phyloP scores from a whole-genome alignment of 2,797 vertebrate species.

The Simalia tracyae region DNA sequence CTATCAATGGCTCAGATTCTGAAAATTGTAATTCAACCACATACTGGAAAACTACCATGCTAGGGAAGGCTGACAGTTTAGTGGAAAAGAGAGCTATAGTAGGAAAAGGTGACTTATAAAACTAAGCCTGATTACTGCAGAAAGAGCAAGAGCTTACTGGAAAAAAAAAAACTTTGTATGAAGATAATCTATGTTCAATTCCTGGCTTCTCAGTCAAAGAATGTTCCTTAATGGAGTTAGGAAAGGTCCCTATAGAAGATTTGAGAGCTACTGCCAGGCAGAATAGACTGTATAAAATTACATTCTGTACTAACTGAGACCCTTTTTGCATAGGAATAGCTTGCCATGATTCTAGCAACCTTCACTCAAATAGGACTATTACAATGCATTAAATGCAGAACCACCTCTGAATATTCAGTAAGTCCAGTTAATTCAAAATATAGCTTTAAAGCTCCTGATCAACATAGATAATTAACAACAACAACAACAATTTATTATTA shows the following conservation, averaged over 20 bases:
- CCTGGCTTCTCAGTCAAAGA: background rate
- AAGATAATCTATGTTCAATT: background rate
- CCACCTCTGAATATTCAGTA: background rate
- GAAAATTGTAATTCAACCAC: too few species aligned
- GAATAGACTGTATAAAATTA: background rate
- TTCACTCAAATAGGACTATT: background rate
- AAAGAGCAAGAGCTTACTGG: background rate
- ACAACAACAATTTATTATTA: too few species aligned
- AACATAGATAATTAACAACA: too few species aligned
- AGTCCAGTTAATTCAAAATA: background rate
- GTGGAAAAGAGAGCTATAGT: background rate
- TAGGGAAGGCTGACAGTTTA: background rate
- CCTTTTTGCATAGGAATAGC: background rate
- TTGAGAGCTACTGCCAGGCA: background rate
- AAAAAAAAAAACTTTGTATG: background rate
- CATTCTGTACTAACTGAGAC: background rate
- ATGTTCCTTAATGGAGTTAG: background rate
- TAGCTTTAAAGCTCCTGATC: background rate
- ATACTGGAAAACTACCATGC: too few species aligned
- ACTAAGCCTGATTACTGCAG: background rate
- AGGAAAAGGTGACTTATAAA: background rate
- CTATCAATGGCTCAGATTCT: background rate
- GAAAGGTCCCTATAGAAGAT: background rate
- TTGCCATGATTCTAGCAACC: background rate
- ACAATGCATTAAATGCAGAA: background rate